These are phyloP conservation scores for Goniozus legneri DNA, from an alignment of 1,140 invertebrate species.

Conservation along the genomic window DNA sequence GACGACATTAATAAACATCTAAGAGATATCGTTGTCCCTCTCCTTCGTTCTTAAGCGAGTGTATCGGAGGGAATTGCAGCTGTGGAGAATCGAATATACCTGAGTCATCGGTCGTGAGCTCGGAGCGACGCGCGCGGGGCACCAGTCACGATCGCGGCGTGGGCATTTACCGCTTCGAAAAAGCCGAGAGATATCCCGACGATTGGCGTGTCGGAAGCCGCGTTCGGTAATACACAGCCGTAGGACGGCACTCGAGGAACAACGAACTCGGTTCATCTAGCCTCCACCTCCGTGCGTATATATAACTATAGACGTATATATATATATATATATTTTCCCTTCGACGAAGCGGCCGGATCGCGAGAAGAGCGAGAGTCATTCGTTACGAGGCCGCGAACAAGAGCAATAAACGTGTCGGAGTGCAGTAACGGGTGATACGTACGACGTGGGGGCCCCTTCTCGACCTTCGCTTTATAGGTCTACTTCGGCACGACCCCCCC, in stretches of 20 bases:
- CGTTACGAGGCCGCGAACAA: constrained; percentile 51
- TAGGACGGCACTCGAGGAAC: constrained; percentile 13
- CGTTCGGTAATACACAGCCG: not conserved
- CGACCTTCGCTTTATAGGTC: constrained; percentile 53
- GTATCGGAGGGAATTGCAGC: too few relatives aligned
- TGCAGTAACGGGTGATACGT: constrained; percentile 44
- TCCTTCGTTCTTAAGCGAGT: too few relatives aligned
- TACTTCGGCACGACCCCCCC: constrained; percentile 49
- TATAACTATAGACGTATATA: too few relatives aligned
- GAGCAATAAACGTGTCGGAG: constrained; percentile 49
- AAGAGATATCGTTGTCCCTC: too few relatives aligned
- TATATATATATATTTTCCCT: not conserved
- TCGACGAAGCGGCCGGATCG: constrained; percentile 13
- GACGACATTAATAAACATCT: too few relatives aligned
- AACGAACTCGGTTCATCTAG: not conserved
- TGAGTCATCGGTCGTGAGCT: too few relatives aligned
- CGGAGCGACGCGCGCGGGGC: constrained; percentile 18
- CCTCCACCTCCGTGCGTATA: too few relatives aligned
- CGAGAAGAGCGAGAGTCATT: constrained; percentile 42
- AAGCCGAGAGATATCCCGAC: constrained; percentile 13
- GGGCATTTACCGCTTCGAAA: too few relatives aligned
- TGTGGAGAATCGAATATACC: too few relatives aligned
- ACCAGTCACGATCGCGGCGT: constrained; percentile 14
- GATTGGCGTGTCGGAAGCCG: not conserved
- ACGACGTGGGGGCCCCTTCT: constrained; percentile 28